These are phyloP conservation scores for Spinus olivaceus DNA, from an alignment of 2,797 vertebrate genomes.

Conservation along the genomic window DNA sequence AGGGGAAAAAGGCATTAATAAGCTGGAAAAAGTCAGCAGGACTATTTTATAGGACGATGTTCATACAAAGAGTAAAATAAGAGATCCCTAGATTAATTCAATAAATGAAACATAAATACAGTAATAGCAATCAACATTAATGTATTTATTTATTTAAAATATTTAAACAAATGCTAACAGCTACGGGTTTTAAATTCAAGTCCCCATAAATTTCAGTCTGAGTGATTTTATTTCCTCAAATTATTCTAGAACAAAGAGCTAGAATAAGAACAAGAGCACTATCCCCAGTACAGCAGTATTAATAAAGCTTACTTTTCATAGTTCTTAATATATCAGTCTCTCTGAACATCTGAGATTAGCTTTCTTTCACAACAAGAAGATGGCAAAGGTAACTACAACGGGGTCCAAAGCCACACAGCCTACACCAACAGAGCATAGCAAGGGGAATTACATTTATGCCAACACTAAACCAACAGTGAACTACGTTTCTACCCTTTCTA, in stretches of 20 bases:
- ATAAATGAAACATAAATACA: background rate
- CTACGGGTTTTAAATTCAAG: background rate
- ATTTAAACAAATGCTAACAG: background rate
- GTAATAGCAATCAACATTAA: background rate
- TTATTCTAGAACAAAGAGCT: background rate
- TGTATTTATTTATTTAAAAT: background rate
- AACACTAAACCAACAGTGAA: background rate
- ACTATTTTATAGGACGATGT: background rate
- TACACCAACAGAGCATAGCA: background rate
- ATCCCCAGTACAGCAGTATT: background rate
- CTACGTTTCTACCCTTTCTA: background rate
- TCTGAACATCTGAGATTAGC: background rate
- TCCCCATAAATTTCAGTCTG: background rate
- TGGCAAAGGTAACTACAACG: background rate
- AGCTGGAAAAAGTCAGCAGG: background rate
- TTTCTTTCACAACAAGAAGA: background rate
- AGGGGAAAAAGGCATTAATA: background rate
- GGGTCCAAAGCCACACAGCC: background rate
- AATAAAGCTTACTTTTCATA: background rate
- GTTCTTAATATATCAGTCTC: background rate
- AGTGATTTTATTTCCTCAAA: background rate
- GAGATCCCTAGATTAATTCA: background rate
- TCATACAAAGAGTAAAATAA: background rate
- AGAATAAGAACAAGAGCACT: background rate
- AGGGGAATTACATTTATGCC: background rate